Percentiles rank a stretch among this genome's conserved stretches.
phyloP scores from a whole-genome alignment of 1,140 invertebrate genomes.

The Proctacanthus coquilletti region DNA sequence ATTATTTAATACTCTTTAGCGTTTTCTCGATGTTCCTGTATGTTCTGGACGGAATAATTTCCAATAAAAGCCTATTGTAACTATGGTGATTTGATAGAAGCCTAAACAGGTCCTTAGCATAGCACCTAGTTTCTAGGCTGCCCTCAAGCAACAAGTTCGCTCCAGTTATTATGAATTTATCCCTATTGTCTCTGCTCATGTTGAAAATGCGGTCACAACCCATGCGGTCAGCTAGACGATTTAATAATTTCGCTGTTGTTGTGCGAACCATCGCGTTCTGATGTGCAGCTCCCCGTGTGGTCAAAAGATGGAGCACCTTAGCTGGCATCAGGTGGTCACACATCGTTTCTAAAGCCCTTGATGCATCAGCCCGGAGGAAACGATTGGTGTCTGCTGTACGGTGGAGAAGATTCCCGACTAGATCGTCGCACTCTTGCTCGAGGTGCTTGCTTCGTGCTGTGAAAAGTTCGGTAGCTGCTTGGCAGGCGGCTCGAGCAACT shows the following conservation, averaged over 20 bases:
- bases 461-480: conserved; percentile 63
- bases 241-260: conserved; percentile 61
- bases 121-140: conserved; percentile 66
- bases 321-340: conserved; percentile 48
- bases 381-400: conserved; percentile 84
- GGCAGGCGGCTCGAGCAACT: conserved; percentile 72
- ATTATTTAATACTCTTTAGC: conserved; percentile 23
- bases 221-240: conserved; percentile 48
- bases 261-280: conserved; percentile 73
- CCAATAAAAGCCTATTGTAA: conserved; percentile 46
- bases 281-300: conserved; percentile 47
- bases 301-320: conserved; percentile 34
- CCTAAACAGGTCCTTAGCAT: conserved; percentile 47
- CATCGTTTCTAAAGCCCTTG: conserved; percentile 64
- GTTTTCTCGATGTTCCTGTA: conserved; percentile 53
- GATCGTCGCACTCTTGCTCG: conserved; percentile 78
- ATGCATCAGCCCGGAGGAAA: conserved; percentile 77
- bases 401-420: conserved; percentile 60
- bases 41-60: conserved; percentile 44
- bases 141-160: conserved; percentile 75
- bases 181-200: conserved; percentile 58
- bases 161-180: conserved; percentile 60
- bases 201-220: conserved; percentile 58
- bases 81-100: conserved; percentile 41
- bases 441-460: conserved; percentile 47